Conservation (phyloP, 2,888 invertebrate species). For the Noctua janthina region DNA sequence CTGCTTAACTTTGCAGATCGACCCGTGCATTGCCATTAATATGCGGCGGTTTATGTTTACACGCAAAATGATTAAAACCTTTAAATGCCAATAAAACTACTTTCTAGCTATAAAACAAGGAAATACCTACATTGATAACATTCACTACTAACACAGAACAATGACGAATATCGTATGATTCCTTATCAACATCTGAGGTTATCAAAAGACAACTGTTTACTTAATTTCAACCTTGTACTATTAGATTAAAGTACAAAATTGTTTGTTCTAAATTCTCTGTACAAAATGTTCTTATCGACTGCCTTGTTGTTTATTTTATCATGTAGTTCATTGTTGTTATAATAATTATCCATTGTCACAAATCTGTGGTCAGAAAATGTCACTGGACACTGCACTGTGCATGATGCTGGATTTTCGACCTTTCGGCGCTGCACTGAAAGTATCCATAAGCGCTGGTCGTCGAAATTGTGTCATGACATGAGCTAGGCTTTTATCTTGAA, state of each 20-base stretch:
- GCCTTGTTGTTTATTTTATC: constrained; percentile 45
- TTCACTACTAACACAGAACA: constrained; percentile 37
- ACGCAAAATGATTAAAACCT: not conserved
- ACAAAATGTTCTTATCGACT: constrained; percentile 43
- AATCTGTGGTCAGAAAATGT: not conserved
- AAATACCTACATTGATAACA: constrained; percentile 41
- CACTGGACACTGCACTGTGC: no score
- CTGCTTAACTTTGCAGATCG: not conserved
- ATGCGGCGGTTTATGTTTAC: not conserved
- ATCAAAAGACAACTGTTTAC: constrained; percentile 27
- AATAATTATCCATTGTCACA: constrained; percentile 30
- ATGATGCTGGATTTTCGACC: not conserved
- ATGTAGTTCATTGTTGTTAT: constrained; percentile 40
- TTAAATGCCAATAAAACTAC: constrained; percentile 27
- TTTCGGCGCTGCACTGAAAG: not conserved
- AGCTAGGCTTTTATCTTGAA: not conserved
- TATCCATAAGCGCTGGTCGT: not conserved
- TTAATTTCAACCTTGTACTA: constrained; percentile 4
- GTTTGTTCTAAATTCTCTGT: not conserved
- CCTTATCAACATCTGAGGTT: constrained; percentile 60
- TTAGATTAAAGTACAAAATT: constrained; percentile 23
- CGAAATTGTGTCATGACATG: not conserved
- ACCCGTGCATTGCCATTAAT: not conserved
- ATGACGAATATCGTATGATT: constrained; percentile 61
- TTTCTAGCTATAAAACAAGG: constrained; percentile 40